A percentile compares a stretch with the other conserved stretches of the same genome.
phyloP scores from a whole-genome alignment of 2,113 vertebrate genomes.

The Leucopternis melanops region DNA sequence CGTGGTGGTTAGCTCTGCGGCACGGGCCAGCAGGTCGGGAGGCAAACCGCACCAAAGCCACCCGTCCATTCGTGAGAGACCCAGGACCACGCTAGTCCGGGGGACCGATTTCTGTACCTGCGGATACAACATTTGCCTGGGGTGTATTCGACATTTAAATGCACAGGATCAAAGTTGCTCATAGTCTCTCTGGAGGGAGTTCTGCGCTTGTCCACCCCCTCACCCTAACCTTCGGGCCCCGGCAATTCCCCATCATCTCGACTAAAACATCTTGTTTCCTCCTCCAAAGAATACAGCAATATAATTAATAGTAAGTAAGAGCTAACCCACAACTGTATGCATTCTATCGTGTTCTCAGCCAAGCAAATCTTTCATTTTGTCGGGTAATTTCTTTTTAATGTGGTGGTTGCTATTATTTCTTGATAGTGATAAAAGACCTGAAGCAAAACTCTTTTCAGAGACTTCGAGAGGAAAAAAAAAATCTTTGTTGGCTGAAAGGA shows the following conservation, averaged over 20 bases:
- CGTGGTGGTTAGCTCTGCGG: rapidly evolving
- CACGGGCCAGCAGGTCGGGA: rapidly evolving
- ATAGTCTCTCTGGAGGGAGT: not conserved
- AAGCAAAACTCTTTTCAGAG: conserved; percentile 35
- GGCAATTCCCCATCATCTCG: not conserved
- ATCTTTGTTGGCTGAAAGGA: conserved; percentile 30
- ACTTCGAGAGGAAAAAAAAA: conserved; percentile 9
- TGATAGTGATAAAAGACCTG: conserved; percentile 45
- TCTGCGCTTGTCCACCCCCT: not conserved
- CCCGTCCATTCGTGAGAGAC: not conserved
- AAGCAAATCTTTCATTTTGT: conserved; percentile 57
- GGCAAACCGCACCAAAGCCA: not conserved
- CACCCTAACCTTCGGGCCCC: not conserved
- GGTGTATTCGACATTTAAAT: not conserved
- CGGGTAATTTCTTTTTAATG: conserved; percentile 55
- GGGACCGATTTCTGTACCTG: rapidly evolving
- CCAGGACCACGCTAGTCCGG: too few species aligned
- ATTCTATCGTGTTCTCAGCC: not conserved
- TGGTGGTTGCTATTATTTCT: conserved; percentile 48
- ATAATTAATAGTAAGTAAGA: conserved; percentile 9
- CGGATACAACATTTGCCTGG: not conserved
- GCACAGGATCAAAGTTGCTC: not conserved
- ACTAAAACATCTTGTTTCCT: not conserved
- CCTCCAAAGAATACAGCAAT: not conserved
- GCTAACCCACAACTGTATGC: not conserved